These are phyloP conservation scores for Nephotettix cincticeps DNA, from an alignment of 1,140 invertebrate genomes.

Conservation along the genomic window DNA sequence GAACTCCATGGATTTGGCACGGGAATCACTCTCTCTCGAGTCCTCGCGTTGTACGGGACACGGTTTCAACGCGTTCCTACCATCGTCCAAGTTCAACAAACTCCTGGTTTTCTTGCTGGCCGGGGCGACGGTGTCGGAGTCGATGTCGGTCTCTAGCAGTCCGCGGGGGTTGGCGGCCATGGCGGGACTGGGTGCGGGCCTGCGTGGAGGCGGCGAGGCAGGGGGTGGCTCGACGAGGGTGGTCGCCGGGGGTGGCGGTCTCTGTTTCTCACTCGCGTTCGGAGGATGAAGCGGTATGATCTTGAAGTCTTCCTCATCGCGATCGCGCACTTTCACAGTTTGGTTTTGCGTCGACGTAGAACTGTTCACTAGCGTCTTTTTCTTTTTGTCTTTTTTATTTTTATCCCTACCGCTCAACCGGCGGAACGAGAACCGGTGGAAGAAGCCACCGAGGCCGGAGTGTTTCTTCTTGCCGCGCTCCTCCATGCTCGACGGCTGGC, in stretches of 20 bases:
- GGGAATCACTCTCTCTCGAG: slow-evolving; percentile 46
- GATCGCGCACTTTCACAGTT: slow-evolving; percentile 26
- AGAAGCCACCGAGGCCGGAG: slow-evolving; percentile 51
- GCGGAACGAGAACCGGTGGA: slow-evolving; percentile 53
- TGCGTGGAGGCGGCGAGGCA: slow-evolving; percentile 42
- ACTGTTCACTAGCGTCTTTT: slow-evolving; percentile 36
- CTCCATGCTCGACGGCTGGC: slow-evolving; percentile 27
- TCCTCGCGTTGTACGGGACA: slow-evolving; percentile 39
- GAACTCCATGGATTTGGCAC: slow-evolving; percentile 91
- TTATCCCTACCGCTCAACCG: slow-evolving; percentile 50
- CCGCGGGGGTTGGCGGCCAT: slow-evolving; percentile 31
- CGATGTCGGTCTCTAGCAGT: slow-evolving; percentile 79
- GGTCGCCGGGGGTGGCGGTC: slow-evolving; percentile 32
- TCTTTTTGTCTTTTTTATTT: slow-evolving; percentile 42
- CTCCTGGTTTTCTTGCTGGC: slow-evolving; percentile 62
- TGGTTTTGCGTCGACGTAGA: slow-evolving; percentile 33
- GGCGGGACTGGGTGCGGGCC: slow-evolving; percentile 29
- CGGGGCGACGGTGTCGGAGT: slow-evolving; percentile 58
- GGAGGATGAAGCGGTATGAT: slow-evolving; percentile 52
- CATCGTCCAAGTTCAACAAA: slow-evolving; percentile 71
- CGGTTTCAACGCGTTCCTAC: slow-evolving; percentile 41
- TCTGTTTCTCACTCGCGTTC: slow-evolving; percentile 29
- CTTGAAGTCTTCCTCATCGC: slow-evolving; percentile 30
- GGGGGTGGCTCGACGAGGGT: slow-evolving; percentile 18
- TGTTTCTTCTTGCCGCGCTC: slow-evolving; percentile 43